These are phyloP conservation scores for Porites evermanni DNA, from an alignment of 92 coral and sea anemone genomes.

Conservation along the genomic window DNA sequence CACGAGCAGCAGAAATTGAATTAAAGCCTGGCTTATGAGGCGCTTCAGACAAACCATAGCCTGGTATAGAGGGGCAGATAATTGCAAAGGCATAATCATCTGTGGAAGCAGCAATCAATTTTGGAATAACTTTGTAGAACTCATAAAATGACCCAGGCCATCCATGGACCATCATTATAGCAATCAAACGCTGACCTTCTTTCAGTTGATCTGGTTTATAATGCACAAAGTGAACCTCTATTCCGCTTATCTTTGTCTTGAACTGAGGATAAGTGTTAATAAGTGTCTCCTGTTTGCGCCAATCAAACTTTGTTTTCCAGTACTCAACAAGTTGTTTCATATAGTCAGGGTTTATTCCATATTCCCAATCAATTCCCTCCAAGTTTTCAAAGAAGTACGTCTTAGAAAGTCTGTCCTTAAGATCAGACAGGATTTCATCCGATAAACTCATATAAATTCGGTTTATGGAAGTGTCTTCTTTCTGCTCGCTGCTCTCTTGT, in stretches of 20 bases:
- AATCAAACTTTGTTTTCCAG: constrained; percentile 83
- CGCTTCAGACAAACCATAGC: constrained; percentile 91
- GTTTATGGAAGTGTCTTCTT: constrained; percentile 54
- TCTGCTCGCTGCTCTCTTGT: constrained; percentile 6
- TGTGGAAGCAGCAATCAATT: constrained; percentile 53
- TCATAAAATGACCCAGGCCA: constrained; percentile 99
- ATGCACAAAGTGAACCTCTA: constrained; percentile 84
- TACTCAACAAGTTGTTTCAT: constrained; percentile 58
- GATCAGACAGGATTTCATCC: constrained; percentile 71
- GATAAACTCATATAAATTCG: constrained; percentile 61
- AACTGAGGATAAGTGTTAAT: constrained; percentile 78
- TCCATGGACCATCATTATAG: constrained; percentile 92
- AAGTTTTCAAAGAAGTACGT: constrained; percentile 80
- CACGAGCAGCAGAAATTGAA: constrained; percentile 67
- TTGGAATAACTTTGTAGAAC: constrained; percentile 83
- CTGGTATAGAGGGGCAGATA: constrained; percentile 98
- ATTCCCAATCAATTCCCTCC: constrained; percentile 86
- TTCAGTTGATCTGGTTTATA: constrained; percentile 65
- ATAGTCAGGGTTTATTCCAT: constrained; percentile 68
- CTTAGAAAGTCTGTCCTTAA: constrained; percentile 70
- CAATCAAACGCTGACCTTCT: constrained; percentile 69
- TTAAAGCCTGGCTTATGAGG: constrained; percentile 88
- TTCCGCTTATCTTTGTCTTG: constrained; percentile 81
- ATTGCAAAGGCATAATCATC: constrained; percentile 80
- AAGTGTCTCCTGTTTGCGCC: constrained; percentile 79